A percentile compares a stretch with the other conserved stretches of the same genome.
phyloP scores from a whole-genome alignment of 2,888 invertebrate genomes.

The Bibio marci region DNA sequence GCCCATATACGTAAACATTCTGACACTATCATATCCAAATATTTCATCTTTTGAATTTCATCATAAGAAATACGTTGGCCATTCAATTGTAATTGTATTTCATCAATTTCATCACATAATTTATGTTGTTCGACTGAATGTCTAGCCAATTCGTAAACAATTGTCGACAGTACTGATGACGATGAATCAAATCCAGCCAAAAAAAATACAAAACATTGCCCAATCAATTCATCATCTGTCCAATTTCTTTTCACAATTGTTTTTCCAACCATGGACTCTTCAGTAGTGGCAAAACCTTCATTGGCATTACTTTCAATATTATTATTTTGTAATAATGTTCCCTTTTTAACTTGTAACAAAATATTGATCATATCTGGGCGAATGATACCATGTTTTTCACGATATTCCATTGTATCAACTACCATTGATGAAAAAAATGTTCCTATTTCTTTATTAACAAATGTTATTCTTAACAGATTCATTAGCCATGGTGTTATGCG shows the following conservation, averaged over 20 bases:
- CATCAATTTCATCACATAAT: too few relatives aligned
- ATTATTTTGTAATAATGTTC: not conserved
- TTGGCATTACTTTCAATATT: conserved; percentile 7
- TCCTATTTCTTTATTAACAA: conserved; percentile 6
- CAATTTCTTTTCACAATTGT: not conserved
- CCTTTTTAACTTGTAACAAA: conserved; percentile 13
- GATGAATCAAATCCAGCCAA: conserved; percentile 2
- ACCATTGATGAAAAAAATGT: not conserved
- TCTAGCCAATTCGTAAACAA: conserved; percentile 1
- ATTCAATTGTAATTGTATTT: too few relatives aligned
- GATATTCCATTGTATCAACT: conserved; percentile 1
- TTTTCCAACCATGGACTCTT: too few relatives aligned
- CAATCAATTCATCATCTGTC: not conserved
- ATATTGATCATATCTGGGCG: conserved; percentile 27
- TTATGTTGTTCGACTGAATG: too few relatives aligned
- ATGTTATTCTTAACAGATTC: conserved; percentile 7
- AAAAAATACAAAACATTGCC: conserved; percentile 4
- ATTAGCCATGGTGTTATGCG: conserved; percentile 9
- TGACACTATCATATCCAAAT: too few relatives aligned
- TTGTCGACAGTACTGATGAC: not conserved
- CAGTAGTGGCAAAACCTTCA: too few relatives aligned
- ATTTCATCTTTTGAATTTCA: too few relatives aligned
- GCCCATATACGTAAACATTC: too few relatives aligned
- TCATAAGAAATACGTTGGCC: too few relatives aligned
- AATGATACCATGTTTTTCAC: conserved; percentile 1